Evolutionary conservation across 2,888 invertebrate genomes (phyloP).

Genomic region (Cacoxenus indagator): DNA sequence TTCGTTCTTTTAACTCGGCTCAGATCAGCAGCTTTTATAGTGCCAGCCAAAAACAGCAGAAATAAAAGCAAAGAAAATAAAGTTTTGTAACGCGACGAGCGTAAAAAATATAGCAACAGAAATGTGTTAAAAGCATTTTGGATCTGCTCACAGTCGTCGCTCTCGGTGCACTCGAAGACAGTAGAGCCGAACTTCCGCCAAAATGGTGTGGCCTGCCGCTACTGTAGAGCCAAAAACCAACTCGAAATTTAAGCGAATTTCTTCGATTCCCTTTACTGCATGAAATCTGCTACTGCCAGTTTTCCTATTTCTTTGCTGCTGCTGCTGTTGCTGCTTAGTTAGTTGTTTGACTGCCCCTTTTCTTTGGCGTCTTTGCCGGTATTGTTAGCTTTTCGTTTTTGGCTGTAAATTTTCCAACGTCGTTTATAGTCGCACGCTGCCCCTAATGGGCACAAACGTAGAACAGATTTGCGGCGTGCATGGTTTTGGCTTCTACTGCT

Average conservation of each 20-base stretch:
- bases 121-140: neutral
- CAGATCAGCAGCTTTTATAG: neutral
- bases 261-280: neutral
- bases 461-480: conserved; percentile 12
- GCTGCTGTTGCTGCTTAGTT: neutral
- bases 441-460: conserved; percentile 12
- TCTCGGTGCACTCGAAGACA: neutral
- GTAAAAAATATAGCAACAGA: neutral
- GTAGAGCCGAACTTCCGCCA: neutral
- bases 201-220: neutral
- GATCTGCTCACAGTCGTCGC: neutral
- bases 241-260: neutral
- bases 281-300: conserved; percentile 2
- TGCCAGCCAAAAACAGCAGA: neutral
- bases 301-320: neutral
- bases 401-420: conserved; percentile 7
- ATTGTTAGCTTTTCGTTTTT: neutral
- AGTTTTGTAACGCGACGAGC: neutral
- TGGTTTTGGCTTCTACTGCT: neutral
- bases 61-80: neutral
- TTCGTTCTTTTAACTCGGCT: conserved; percentile 40
- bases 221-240: neutral
- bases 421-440: conserved; percentile 11
- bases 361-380: neutral
- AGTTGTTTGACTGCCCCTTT: neutral